Base-by-base conservation (phyloP, 2,113 vertebrate species). In the Cyprinodon brontotheroides region DNA sequence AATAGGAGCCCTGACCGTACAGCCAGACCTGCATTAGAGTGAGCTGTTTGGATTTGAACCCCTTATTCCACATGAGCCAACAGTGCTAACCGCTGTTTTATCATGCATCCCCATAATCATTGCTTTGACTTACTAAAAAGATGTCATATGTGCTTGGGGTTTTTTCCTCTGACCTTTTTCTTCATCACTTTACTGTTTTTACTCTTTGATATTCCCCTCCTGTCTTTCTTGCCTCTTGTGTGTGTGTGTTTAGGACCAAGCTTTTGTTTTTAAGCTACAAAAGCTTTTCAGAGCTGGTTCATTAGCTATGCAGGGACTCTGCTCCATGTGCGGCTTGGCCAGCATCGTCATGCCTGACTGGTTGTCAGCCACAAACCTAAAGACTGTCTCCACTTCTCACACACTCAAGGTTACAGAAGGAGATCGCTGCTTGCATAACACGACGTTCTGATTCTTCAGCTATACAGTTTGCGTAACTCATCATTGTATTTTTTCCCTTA, bases 301-400 rank as follows among this genome's bases (percentile, higher is more conserved):
- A 91, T 94, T 93, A 90, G 86, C 70, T 89, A 93, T 93, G 91
- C 93, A 93, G 89, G 87, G 86, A 77, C 75, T 90, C 75, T 68
- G 76, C 85, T 89, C 89, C 86, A 86, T 72, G 86, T 82, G 84
- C 90, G 81, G 86, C 91, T 92, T 91, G 89, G 87, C 75, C 39
- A 75, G 75, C 90, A 93, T 93, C 91, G 91, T 93, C 82, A 85
- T 78, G 74, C 88, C 78, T 76, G 77, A 83, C 75, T 87, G 78
- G 79, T 73, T 78, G 57, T 81, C 75, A 38, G 80, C 80, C 85
- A 93, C 90, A 92, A 86, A 89, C 88, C 80, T 69, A 50, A 69
- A 65, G 83, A 81, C 81, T 89, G 82, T 92, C 89, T 87, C 70
- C 43, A 48, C 60, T 65, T 70, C 65, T 4, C 64, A 61, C 69